These are phyloP conservation scores for Rhopalosiphum maidis DNA, from an alignment of 1,140 invertebrate species.

Conservation along the genomic window DNA sequence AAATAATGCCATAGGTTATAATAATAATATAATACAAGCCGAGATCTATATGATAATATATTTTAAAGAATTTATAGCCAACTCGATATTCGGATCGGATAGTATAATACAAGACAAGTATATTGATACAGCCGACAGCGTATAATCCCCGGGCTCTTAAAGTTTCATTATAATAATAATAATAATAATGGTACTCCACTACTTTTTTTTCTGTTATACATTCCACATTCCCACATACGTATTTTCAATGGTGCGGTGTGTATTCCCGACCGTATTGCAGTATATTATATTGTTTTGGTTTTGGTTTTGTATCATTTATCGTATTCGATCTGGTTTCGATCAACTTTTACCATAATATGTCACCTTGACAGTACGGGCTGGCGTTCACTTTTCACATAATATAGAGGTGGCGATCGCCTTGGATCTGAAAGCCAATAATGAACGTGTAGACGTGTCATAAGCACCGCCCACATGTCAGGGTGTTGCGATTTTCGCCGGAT, in stretches of 20 bases:
- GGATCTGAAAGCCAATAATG: conserved; percentile 54
- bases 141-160: conserved; percentile 25
- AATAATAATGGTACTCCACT: conserved; percentile 26
- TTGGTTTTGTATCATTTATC: conserved; percentile 31
- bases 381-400: conserved; percentile 51
- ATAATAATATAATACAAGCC: neutral
- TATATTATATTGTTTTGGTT: conserved; percentile 35
- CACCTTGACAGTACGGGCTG: conserved; percentile 47
- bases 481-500: conserved; percentile 50
- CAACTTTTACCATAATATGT: conserved; percentile 57
- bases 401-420: conserved; percentile 54
- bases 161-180: conserved; percentile 29
- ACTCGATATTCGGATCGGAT: neutral
- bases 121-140: conserved; percentile 22
- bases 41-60: conserved; percentile 38
- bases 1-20: conserved; percentile 32
- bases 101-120: neutral
- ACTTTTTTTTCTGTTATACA: conserved; percentile 7
- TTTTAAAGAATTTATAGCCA: neutral
- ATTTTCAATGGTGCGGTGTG: neutral
- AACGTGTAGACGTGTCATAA: conserved; percentile 55
- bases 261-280: neutral
- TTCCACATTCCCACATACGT: neutral
- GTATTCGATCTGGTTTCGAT: conserved; percentile 56
- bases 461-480: conserved; percentile 54